Conservation (phyloP, 2,797 vertebrate species). For the Xerus rutilus region DNA sequence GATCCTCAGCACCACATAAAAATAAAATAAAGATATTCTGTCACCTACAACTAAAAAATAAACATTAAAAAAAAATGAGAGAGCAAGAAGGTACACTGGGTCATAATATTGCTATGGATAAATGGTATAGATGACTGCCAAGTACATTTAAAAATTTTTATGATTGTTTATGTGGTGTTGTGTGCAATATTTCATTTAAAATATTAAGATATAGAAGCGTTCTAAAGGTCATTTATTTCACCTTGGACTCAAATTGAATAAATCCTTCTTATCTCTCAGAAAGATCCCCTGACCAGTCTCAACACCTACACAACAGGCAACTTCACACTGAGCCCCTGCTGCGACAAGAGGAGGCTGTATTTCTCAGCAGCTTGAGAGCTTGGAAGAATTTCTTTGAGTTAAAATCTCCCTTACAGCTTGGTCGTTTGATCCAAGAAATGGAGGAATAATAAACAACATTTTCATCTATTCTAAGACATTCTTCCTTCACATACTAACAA, state of each 20-base stretch:
- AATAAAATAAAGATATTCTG: too few relatives aligned
- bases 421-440: background rate
- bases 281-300: background rate
- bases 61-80: background rate
- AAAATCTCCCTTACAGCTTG: background rate
- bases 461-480: background rate
- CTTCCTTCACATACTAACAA: conserved; percentile 8
- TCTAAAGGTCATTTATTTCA: background rate
- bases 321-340: background rate
- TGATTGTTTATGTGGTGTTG: background rate
- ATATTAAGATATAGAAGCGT: background rate
- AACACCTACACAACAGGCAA: background rate
- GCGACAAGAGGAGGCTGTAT: background rate
- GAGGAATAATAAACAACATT: background rate
- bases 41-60: too few relatives aligned
- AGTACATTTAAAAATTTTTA: background rate
- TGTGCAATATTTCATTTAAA: background rate
- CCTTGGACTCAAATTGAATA: background rate
- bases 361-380: background rate
- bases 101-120: background rate
- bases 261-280: background rate
- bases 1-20: too few relatives aligned
- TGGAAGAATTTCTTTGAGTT: background rate
- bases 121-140: background rate
- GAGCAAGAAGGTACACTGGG: background rate